Evolutionary conservation across 2,113 vertebrate species (phyloP).

Genomic region (Corythornis vintsioides): DNA sequence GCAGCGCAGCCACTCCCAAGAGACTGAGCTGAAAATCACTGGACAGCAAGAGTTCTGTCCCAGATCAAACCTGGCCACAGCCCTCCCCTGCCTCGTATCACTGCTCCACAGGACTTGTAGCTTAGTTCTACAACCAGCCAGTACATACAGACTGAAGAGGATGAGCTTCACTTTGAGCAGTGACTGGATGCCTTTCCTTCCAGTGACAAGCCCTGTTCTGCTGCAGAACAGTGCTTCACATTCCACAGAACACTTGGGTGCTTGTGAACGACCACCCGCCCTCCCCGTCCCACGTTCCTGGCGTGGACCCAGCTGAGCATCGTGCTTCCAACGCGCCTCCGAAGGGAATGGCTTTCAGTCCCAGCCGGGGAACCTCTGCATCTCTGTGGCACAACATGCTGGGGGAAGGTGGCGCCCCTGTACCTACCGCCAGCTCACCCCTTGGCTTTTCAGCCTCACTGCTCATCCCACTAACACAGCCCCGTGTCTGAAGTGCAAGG

Average conservation of each 20-base stretch:
- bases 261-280: background rate
- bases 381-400: accelerated
- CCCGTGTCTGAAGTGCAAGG: background rate
- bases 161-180: background rate
- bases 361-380: background rate
- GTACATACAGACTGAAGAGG: accelerated
- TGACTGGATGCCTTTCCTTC: background rate
- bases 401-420: background rate
- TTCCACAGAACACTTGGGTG: accelerated
- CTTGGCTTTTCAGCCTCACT: background rate
- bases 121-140: background rate
- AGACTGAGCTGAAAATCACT: background rate
- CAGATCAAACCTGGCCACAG: background rate
- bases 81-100: accelerated
- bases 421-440: background rate
- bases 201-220: background rate
- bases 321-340: background rate
- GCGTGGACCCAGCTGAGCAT: background rate
- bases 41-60: background rate
- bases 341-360: background rate
- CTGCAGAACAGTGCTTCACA: background rate
- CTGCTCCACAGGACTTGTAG: background rate
- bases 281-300: accelerated
- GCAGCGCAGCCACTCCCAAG: background rate
- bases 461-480: background rate